Evolutionary conservation across 2,888 invertebrate genomes (phyloP).

Genomic region (Blera fallax): DNA sequence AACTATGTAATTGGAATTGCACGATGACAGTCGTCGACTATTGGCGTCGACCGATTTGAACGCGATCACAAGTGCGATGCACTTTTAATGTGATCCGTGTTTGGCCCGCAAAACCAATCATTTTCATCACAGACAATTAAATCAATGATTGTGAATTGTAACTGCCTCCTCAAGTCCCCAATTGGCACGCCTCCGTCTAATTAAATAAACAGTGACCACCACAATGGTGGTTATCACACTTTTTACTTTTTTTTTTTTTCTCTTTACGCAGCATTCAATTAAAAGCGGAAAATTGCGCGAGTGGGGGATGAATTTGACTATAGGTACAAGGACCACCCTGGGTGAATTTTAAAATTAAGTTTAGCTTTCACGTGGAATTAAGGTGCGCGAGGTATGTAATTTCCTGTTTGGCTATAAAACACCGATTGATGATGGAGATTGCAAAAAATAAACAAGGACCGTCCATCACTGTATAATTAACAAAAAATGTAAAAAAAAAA

Average conservation of each 20-base stretch:
- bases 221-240: constrained; percentile 4
- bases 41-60: constrained; percentile 26
- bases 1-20: constrained; percentile 46
- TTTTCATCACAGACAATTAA: constrained; percentile 7
- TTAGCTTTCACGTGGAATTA: not conserved
- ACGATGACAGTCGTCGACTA: constrained; percentile 16
- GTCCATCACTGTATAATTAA: constrained; percentile 22
- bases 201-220: constrained; percentile 39
- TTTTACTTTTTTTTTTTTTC: constrained; percentile 34
- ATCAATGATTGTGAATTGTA: constrained; percentile 22
- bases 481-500: not conserved
- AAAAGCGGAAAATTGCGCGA: not conserved
- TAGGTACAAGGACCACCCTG: not conserved
- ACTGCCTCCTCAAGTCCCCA: not conserved
- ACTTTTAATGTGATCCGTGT: constrained; percentile 21
- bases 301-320: not conserved
- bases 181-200: constrained; percentile 47
- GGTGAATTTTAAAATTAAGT: constrained; percentile 11
- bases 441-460: not conserved
- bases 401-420: constrained; percentile 26
- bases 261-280: constrained; percentile 45
- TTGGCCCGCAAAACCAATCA: constrained; percentile 22
- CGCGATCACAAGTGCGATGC: constrained; percentile 29
- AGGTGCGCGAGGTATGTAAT: constrained; percentile 24
- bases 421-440: constrained; percentile 42